These are phyloP conservation scores for Scrobipalpa atriplicella DNA, from an alignment of 2,888 invertebrate species.

Conservation along the genomic window DNA sequence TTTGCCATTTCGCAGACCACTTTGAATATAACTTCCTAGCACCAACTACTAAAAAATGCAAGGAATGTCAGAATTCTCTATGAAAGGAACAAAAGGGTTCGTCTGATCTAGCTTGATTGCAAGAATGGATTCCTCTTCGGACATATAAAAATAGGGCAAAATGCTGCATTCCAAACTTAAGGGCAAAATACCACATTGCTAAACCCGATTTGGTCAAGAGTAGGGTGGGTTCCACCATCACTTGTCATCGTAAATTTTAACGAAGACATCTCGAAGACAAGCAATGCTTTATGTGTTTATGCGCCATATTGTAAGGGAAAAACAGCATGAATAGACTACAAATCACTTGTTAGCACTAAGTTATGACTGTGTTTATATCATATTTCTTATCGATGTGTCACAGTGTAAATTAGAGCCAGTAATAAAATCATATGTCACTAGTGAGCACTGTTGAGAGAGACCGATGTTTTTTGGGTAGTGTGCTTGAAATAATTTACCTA, in stretches of 20 bases:
- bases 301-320: not conserved
- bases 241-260: slow-evolving; percentile 23
- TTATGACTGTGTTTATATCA: slow-evolving; percentile 7
- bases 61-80: not conserved
- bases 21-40: no score
- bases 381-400: not conserved
- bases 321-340: not conserved
- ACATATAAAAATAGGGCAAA: not conserved
- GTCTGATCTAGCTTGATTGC: not conserved
- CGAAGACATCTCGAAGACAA: slow-evolving; percentile 19
- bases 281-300: slow-evolving; percentile 13
- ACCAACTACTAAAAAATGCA: no score
- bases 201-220: slow-evolving; percentile 1
- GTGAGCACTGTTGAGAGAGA: no score
- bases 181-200: slow-evolving; percentile 10
- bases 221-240: not conserved
- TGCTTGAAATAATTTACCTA: no score
- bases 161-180: not conserved
- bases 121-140: not conserved
- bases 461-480: no score
- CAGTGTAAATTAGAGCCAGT: not conserved
- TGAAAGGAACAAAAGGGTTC: not conserved
- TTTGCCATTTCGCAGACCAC: no score
- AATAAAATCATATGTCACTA: no score
- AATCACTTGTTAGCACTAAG: not conserved